These are phyloP conservation scores for Lepidurus arcticus DNA, from an alignment of 1,140 invertebrate genomes.

Conservation along the genomic window DNA sequence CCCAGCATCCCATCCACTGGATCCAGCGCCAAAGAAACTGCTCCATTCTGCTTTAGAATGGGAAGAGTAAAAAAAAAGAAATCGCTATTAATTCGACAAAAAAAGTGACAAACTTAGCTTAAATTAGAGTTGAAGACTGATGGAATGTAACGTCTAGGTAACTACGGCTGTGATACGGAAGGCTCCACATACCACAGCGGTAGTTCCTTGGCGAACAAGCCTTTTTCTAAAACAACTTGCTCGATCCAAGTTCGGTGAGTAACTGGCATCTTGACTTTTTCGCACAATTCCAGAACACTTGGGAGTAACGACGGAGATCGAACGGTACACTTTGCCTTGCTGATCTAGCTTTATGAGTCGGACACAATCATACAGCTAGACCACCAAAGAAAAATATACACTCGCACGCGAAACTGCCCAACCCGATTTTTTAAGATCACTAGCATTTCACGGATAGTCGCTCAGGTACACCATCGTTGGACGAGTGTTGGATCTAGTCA, in stretches of 20 bases:
- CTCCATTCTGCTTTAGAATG: conserved; percentile 36
- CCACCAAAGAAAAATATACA: conserved; percentile 54
- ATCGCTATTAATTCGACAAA: neutral
- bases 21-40: conserved; percentile 38
- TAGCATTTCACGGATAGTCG: neutral
- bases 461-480: conserved; percentile 28
- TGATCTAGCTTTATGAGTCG: conserved; percentile 59
- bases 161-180: conserved; percentile 36
- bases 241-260: conserved; percentile 29
- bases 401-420: neutral
- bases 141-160: conserved; percentile 32
- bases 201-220: conserved; percentile 32
- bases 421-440: neutral
- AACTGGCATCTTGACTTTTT: conserved; percentile 25
- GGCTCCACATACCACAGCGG: conserved; percentile 34
- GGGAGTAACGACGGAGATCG: conserved; percentile 26
- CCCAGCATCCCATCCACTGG: conserved; percentile 33
- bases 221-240: conserved; percentile 2
- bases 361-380: conserved; percentile 53
- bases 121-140: neutral
- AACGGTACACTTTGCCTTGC: conserved; percentile 48
- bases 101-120: neutral
- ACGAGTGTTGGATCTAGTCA: conserved; percentile 52
- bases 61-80: no score
- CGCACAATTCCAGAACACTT: neutral